Base-by-base conservation (phyloP, 1,140 invertebrate genomes). In the Acromyrmex echinatior region DNA sequence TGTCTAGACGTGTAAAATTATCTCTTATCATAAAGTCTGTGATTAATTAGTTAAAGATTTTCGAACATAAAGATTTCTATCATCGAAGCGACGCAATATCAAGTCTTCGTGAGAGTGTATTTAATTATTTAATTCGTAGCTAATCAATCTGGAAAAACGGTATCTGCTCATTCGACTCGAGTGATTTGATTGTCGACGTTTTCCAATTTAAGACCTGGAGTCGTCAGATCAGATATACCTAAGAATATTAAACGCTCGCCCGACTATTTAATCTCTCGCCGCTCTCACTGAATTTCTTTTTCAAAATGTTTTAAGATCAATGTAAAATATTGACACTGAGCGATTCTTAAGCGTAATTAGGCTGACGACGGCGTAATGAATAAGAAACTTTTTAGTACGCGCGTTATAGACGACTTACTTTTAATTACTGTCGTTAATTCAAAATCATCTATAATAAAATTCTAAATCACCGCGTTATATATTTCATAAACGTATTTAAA, bases 121-220 rank as follows among this genome's bases (percentile, higher is more conserved):
- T 77, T 77, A 77, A 58, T 35, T 62, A 45, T 77, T 77, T 62
- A 77, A 77, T 51, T 51, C 49, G 49, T 51, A 45, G 62, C 77
- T 80, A 80, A 80, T 80, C 77, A 80, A 68, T 68, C 45, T 53
- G 45, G n/a, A 68, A 51, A 51, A 80, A 80, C 49, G 14, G 2
- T 5, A 16, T 3, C 18, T 39, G 76, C 62, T 66, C 25, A 25
- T 45, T 65, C 58, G 58, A 79, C 25, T 68, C 62, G 62, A 9
- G 45, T 53, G 62, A 80, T 68, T 80, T 68, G 63, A 80, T 80
- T 53, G 62, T 25, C 62, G 62, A 80, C 45, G 16, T 80, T 45
- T 58, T 53, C 25, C 62, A 68, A 53, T 68, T 80, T 79, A 51
- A 79, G 45, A 51, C 4, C 7, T 12, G 14, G n/a, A 80, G n/a